Percentiles rank a stretch among this genome's conserved stretches.
Conservation (phyloP, 2,797 vertebrate species). For the Pseudochirops corinnae region DNA sequence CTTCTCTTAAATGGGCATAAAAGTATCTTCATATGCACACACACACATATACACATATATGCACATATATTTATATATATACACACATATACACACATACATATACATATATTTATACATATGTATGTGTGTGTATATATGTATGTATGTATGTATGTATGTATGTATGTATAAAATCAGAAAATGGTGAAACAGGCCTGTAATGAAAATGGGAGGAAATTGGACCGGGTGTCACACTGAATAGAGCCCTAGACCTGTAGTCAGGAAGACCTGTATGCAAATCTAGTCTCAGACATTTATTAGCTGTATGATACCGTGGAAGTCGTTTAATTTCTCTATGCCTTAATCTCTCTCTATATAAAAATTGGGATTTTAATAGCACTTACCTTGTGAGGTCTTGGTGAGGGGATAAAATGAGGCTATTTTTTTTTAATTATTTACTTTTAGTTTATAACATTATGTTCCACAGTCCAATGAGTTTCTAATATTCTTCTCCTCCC, state of each 20-base stretch:
- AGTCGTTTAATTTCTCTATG: background rate
- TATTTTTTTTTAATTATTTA: too few species aligned
- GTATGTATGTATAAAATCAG: background rate
- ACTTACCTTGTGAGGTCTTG: background rate
- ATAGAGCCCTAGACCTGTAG: background rate
- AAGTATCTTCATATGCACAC: background rate
- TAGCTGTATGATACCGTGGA: background rate
- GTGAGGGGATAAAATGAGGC: background rate
- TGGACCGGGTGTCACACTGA: background rate
- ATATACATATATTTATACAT: too few species aligned
- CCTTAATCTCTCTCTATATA: background rate
- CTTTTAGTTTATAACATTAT: too few species aligned
- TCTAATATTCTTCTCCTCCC: too few species aligned
- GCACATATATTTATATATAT: too few species aligned
- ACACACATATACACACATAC: background rate
- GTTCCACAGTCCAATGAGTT: too few species aligned
- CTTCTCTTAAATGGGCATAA: background rate
- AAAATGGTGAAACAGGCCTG: background rate
- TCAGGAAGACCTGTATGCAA: background rate
- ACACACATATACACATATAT: background rate
- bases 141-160: too few species aligned
- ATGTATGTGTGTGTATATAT: too few species aligned
- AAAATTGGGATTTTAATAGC: background rate
- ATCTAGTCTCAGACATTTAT: background rate
- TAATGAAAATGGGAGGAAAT: background rate